Evolutionary conservation across 2,888 invertebrate genomes (phyloP), one percentile per base, ranked within the genome.

Genomic region (Caenorhabditis sp.): DNA sequence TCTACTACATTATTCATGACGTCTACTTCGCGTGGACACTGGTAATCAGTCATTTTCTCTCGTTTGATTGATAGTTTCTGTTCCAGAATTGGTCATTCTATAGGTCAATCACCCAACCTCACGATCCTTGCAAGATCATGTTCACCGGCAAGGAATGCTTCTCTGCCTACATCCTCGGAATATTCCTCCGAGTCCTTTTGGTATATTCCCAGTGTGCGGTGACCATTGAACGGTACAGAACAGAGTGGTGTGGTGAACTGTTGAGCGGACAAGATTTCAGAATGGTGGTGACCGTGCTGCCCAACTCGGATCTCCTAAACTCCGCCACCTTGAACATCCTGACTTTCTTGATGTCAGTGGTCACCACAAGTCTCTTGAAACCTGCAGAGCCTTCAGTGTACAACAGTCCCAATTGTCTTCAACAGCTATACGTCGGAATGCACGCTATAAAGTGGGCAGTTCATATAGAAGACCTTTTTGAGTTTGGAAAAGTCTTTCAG

Each of bases 81-180:
- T 61, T 68, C 1, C 35, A 77, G 77, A 79, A 69, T 24, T 71
- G 78, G 71, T 70, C 78, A 15, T 60, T 70, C 18, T 67, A 67
- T 26, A 70, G 78, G 1, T 56, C 62, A 3, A 58, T 67, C 0
- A 26, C 28, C 0, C 0, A 60, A 11, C n/a, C 28, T 11, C 35
- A 62, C 6, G 35, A 70, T 20, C 15, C 70, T 0, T 79, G 78
- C 37, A 22, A 37, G 8, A 71, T 79, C 13, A 71, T 79, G 70
- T 79, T 79, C 24, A 22, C 60, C 6, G 78, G 78, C 9, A 20
- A 24, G 20, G 78, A 79, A 40, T 79, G 78, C 53, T 79, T 65
- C 26, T 65, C 24, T 18, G 24, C 58, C 11, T 79, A 62, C 26
- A 1, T 79, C 3, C n/a, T 79, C 32, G 70, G 78, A 1, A 55